Evolutionary conservation across 2,797 vertebrate genomes (phyloP).

Genomic region (Paguma larvata): DNA sequence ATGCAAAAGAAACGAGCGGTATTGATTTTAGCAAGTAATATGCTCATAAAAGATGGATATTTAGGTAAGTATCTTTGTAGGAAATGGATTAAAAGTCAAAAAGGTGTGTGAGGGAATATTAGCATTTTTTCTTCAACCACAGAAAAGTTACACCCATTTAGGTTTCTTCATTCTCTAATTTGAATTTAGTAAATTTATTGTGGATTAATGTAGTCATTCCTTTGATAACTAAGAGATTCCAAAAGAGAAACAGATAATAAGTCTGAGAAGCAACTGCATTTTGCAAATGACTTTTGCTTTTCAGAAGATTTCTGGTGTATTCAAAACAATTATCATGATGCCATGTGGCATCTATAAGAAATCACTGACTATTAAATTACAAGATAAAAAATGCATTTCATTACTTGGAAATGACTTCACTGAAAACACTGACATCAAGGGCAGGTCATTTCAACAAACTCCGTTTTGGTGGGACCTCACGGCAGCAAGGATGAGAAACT

Average conservation of each 20-base stretch:
- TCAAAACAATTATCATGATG: not conserved
- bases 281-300: not conserved
- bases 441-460: not conserved
- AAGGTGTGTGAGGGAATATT: not conserved
- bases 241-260: not conserved
- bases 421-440: not conserved
- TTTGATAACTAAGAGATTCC: not conserved
- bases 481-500: not conserved
- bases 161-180: constrained; percentile 7
- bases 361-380: not conserved
- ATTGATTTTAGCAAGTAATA: not conserved
- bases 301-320: constrained; percentile 15
- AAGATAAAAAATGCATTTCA: not conserved
- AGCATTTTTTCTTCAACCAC: not conserved
- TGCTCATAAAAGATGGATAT: not conserved
- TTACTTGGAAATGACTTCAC: not conserved
- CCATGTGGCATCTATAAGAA: not conserved
- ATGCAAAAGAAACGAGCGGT: not conserved
- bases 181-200: not conserved
- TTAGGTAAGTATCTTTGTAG: not conserved
- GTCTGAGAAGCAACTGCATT: not conserved
- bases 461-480: not conserved
- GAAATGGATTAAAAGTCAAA: constrained; percentile 26
- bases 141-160: not conserved
- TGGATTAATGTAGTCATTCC: not conserved